Conservation (phyloP, 1,140 invertebrate genomes). For the Tyrophagus putrescentiae region DNA sequence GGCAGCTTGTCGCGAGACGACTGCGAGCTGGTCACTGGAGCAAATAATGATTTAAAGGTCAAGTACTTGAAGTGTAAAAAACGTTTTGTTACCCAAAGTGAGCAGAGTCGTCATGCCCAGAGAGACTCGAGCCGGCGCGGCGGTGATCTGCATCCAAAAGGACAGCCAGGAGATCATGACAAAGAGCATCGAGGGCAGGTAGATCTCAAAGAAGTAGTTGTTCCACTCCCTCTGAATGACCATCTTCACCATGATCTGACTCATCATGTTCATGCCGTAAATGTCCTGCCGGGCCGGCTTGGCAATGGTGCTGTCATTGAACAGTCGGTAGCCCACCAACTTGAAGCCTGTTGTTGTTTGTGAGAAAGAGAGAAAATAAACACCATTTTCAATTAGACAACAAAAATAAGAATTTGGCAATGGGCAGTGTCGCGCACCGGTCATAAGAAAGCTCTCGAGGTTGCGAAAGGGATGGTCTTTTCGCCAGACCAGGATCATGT, state of each 20-base stretch:
- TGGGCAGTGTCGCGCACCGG: no score
- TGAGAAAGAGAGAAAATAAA: no score
- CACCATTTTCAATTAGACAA: no score
- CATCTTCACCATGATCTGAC: constrained; percentile 2
- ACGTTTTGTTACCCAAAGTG: neutral
- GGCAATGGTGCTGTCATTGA: constrained; percentile 1
- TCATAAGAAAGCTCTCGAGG: constrained; percentile 15
- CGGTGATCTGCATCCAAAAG: constrained; percentile 30
- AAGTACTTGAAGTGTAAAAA: constrained; percentile 21
- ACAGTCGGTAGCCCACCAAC: constrained; percentile 9
- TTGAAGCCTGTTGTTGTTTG: neutral
- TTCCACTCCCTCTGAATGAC: constrained; percentile 11
- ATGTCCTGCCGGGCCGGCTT: neutral
- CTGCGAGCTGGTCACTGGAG: constrained; percentile 29
- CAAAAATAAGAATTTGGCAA: no score
- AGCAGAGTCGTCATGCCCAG: constrained; percentile 28
- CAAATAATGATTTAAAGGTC: constrained; percentile 32
- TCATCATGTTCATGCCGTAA: neutral
- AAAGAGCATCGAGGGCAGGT: constrained; percentile 29
- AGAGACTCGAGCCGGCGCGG: constrained; percentile 30
- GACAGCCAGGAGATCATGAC: constrained; percentile 31
- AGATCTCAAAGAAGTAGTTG: constrained; percentile 26
- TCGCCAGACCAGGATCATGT: constrained; percentile 7
- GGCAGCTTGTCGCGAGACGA: constrained; percentile 12
- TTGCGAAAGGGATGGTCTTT: constrained; percentile 12